Percentiles rank a stretch among this genome's conserved stretches.
These are phyloP conservation scores for Siniperca scherzeri DNA, from an alignment of 2,797 vertebrate species.

Conservation along the genomic window DNA sequence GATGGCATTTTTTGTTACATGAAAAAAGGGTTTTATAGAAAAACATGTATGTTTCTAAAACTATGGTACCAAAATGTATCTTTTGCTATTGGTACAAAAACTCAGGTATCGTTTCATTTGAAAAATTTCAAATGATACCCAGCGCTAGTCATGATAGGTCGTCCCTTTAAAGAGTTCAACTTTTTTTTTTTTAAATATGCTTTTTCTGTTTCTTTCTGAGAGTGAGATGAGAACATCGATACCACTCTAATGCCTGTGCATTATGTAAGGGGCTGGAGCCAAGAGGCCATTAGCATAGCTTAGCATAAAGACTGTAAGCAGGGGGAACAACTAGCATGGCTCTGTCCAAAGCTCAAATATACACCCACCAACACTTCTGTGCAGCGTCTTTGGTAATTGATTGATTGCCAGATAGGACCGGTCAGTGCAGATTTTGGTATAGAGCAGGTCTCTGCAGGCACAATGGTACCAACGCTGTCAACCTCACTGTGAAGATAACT, in stretches of 20 bases:
- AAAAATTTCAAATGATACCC: too few relatives aligned
- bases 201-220: neutral
- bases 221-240: neutral
- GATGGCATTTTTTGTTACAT: too few relatives aligned
- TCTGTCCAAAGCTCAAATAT: neutral
- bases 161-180: neutral
- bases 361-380: neutral
- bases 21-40: neutral
- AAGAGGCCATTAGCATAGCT: neutral
- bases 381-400: too few relatives aligned
- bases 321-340: neutral
- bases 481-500: too few relatives aligned
- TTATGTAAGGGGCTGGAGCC: neutral
- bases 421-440: too few relatives aligned
- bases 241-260: neutral
- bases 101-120: too few relatives aligned
- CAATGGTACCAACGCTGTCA: neutral
- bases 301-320: neutral
- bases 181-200: neutral
- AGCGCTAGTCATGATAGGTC: neutral
- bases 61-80: neutral
- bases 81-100: neutral
- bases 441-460: neutral
- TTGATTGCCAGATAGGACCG: too few relatives aligned
- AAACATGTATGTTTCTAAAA: neutral